Evolutionary conservation across 2,797 vertebrate genomes (phyloP), one percentile per base, ranked within the genome.

Genomic region (Falco naumanni): DNA sequence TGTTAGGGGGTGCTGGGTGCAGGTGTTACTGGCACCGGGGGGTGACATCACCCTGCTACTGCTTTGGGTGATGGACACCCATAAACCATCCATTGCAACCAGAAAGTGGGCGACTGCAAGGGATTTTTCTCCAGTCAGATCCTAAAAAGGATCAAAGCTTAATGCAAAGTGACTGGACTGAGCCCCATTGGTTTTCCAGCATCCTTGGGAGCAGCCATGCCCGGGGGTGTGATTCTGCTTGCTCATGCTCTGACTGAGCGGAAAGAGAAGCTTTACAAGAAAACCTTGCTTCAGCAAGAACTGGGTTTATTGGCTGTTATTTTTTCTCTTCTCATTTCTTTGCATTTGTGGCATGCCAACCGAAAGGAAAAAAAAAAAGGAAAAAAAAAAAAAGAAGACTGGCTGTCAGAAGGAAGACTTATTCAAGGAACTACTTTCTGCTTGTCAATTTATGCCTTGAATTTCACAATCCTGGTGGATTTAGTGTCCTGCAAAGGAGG

Each of bases 381-480:
- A 4, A 16, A 59, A 41, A 39, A 41, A 50, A 31, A 0, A 5
- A 69, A 25, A 84, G 39, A 94, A 96, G 79, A n/a, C 83, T 76
- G 87, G 78, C 94, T 96, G 93, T 97, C 93, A 96, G 98, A 98
- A 98, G 98, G 98, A 98, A 98, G 95, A 71, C 31, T 93, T 92
- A 78, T 84, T 97, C 85, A 95, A 97, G 96, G 91, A 97, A 94
- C 97, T 97, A 96, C 98, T 98, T 98, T 98, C 93, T 97, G 97
- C 97, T 87, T 78, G 94, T 95, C 92, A 75, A 89, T 97, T 97
- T 96, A 83, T 93, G 92, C 87, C 68, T 85, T 14, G 25, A 79
- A 81, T 98, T 98, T 97, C 98, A 94, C 97, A 98, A 98, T 61
- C 80, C 10, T 31, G 39, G 48, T 76, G 77, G 96, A 90, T 47